These are phyloP conservation scores for Delichon dasypus DNA, from an alignment of 2,797 vertebrate genomes.

Conservation along the genomic window DNA sequence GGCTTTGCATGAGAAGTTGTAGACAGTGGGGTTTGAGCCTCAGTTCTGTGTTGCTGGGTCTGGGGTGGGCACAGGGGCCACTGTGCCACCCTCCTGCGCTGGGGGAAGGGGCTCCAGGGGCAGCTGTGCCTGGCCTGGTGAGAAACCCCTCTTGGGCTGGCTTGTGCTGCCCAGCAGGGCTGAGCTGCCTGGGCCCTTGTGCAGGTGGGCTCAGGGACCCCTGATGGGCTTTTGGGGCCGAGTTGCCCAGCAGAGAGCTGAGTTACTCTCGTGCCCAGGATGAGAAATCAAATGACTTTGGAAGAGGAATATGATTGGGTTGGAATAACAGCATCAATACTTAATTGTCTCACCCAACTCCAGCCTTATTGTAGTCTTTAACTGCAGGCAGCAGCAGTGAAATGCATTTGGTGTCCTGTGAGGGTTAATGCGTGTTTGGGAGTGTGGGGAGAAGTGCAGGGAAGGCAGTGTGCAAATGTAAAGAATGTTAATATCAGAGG, in stretches of 20 bases:
- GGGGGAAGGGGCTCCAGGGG: not conserved
- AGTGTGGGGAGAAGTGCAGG: not conserved
- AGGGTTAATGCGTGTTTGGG: not conserved
- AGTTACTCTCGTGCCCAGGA: not conserved
- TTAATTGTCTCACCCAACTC: not conserved
- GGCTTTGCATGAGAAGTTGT: not conserved
- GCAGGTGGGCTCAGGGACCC: not conserved
- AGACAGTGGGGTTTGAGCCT: not conserved
- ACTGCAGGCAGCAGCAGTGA: not conserved
- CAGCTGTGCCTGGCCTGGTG: not conserved
- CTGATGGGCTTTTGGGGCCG: not conserved
- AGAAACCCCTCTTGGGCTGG: not conserved
- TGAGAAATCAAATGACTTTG: not conserved
- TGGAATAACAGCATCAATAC: not conserved
- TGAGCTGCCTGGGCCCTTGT: fast-evolving
- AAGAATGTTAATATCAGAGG: not conserved
- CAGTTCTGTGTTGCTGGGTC: not conserved
- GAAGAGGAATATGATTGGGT: not conserved
- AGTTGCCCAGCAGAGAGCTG: not conserved
- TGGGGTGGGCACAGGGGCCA: not conserved
- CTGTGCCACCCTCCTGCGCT: not conserved
- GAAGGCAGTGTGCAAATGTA: not conserved
- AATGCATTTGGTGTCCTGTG: not conserved
- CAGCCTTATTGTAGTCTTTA: not conserved
- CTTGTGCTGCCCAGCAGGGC: not conserved